Evolutionary conservation across 2,797 vertebrate genomes (phyloP).

Genomic region (Threskiornis aethiopicus): DNA sequence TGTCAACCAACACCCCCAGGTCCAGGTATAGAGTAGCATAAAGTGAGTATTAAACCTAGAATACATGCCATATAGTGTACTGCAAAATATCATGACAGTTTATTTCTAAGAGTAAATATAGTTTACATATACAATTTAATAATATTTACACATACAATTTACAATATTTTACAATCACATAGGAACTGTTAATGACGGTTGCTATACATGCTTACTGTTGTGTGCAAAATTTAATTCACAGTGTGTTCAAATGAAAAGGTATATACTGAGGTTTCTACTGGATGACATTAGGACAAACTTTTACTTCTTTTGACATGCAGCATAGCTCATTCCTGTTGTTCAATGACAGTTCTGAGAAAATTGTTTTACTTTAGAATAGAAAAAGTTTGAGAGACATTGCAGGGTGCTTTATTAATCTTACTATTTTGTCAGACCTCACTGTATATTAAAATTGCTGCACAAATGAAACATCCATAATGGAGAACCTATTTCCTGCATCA

Average conservation of each 20-base stretch:
- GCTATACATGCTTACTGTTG: neutral
- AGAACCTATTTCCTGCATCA: neutral
- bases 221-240: neutral
- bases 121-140: neutral
- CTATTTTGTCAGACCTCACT: neutral
- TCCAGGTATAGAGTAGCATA: neutral
- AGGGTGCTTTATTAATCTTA: neutral
- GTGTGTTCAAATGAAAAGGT: neutral
- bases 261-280: neutral
- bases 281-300: neutral
- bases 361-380: neutral
- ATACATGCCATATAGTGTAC: neutral
- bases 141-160: neutral
- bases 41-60: neutral
- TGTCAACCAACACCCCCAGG: too few relatives aligned
- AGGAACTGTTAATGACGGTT: neutral
- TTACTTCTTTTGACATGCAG: neutral
- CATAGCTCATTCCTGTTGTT: neutral
- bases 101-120: neutral
- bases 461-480: neutral
- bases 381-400: neutral
- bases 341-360: neutral
- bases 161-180: neutral
- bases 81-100: neutral
- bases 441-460: neutral